Evolutionary conservation across 2,113 vertebrate genomes (phyloP).

Genomic region (Phoxinus phoxinus): DNA sequence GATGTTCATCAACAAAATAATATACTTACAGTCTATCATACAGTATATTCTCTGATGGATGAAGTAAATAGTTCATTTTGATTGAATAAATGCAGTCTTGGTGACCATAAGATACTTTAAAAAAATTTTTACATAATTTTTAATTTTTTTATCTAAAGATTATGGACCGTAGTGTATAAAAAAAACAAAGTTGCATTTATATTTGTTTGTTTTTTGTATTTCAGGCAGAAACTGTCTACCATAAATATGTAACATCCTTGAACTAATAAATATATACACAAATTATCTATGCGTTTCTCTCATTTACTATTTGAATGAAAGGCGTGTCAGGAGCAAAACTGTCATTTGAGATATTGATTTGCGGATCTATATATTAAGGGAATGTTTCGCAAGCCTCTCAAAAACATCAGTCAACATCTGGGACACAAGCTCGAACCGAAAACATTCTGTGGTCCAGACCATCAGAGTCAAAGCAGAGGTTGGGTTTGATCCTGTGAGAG

Average conservation of each 20-base stretch:
- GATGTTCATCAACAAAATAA: too few species aligned
- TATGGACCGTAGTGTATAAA: background rate
- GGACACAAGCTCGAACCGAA: background rate
- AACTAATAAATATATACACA: background rate
- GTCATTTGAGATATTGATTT: background rate
- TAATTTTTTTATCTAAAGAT: too few species aligned
- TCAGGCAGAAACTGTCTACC: background rate
- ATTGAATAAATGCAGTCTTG: background rate
- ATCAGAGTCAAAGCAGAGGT: slow-evolving; percentile 7
- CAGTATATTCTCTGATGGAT: too few species aligned
- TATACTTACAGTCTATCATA: too few species aligned
- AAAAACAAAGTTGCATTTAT: background rate
- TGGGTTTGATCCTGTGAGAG: slow-evolving; percentile 42
- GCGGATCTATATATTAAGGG: too few species aligned
- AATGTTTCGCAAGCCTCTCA: background rate
- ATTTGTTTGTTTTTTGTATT: background rate
- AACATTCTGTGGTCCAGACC: background rate
- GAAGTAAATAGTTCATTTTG: background rate
- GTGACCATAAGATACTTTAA: background rate
- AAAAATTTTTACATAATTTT: too few species aligned
- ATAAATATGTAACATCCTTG: background rate
- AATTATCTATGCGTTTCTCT: background rate
- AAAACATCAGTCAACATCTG: background rate
- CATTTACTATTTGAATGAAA: background rate
- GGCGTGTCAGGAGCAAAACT: too few species aligned